phyloP scores from a whole-genome alignment of 2,113 vertebrate species.

The Psilopogon haemacephalus region DNA sequence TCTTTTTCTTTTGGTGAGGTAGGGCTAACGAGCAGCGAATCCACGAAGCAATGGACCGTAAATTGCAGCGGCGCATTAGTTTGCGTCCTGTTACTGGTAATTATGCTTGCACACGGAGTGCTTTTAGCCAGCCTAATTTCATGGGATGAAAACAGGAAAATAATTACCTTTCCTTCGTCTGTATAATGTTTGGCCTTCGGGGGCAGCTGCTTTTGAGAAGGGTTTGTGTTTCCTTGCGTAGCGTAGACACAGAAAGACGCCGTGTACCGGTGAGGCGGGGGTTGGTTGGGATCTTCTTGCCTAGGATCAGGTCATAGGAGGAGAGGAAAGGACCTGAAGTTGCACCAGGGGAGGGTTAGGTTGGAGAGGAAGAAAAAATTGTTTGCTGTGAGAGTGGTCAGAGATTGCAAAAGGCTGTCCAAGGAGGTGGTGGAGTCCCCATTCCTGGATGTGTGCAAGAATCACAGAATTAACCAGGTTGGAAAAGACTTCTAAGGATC shows the following conservation, averaged over 20 bases:
- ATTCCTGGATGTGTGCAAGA: no score
- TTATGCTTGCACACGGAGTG: constrained; percentile 31
- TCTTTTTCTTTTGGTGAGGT: constrained; percentile 12
- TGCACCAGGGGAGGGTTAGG: no score
- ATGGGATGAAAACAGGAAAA: constrained; percentile 19
- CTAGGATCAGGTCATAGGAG: no score
- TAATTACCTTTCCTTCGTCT: constrained; percentile 33
- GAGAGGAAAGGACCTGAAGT: no score
- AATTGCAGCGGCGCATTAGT: constrained; percentile 62
- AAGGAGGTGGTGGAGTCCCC: no score
- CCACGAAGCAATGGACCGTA: constrained; percentile 44
- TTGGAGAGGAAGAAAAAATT: no score
- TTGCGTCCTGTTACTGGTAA: constrained; percentile 50
- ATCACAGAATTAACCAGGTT: no score
- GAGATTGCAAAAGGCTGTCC: no score
- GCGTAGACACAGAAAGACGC: background rate
- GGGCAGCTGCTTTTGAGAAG: background rate
- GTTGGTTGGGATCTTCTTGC: no score
- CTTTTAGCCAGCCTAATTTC: constrained; percentile 55
- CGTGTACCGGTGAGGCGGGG: background rate
- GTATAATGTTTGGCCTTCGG: background rate
- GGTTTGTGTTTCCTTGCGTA: background rate
- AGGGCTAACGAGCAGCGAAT: constrained; percentile 23
- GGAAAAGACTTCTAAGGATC: no score
- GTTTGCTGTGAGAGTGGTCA: no score